These are phyloP conservation scores for Diadromus collaris DNA, from an alignment of 2,888 invertebrate species.

Conservation along the genomic window DNA sequence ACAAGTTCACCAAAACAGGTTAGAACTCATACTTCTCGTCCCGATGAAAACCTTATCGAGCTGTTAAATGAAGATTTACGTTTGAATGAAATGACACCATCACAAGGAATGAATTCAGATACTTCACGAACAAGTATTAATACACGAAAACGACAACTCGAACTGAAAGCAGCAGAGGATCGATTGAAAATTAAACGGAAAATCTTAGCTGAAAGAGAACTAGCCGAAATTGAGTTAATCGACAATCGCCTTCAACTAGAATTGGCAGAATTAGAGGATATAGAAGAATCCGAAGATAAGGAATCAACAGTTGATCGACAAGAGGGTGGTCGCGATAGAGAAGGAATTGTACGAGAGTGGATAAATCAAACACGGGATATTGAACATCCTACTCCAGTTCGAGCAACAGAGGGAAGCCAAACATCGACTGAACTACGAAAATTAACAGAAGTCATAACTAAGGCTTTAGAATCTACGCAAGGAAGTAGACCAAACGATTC, in stretches of 20 bases:
- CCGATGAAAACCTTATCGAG: too few relatives aligned
- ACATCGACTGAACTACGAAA: background rate
- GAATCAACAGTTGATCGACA: background rate
- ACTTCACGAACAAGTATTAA: background rate
- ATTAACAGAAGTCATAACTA: conserved; percentile 3
- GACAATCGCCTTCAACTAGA: background rate
- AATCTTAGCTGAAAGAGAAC: background rate
- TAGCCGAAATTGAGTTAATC: background rate
- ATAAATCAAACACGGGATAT: background rate
- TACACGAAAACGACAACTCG: background rate
- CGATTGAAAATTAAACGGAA: background rate
- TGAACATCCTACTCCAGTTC: background rate
- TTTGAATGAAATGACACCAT: too few relatives aligned
- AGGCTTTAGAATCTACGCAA: background rate
- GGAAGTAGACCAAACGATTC: background rate
- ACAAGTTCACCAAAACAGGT: too few relatives aligned
- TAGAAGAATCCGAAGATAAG: too few relatives aligned
- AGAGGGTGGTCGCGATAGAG: too few relatives aligned
- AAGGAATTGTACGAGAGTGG: background rate
- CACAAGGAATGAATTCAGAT: background rate
- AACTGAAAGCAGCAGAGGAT: conserved; percentile 14
- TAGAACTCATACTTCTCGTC: too few relatives aligned
- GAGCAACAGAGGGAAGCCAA: background rate
- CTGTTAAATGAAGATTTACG: too few relatives aligned
- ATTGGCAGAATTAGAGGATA: background rate